These are phyloP conservation scores for Poecilia gillii DNA, from an alignment of 2,797 vertebrate species.

Conservation along the genomic window DNA sequence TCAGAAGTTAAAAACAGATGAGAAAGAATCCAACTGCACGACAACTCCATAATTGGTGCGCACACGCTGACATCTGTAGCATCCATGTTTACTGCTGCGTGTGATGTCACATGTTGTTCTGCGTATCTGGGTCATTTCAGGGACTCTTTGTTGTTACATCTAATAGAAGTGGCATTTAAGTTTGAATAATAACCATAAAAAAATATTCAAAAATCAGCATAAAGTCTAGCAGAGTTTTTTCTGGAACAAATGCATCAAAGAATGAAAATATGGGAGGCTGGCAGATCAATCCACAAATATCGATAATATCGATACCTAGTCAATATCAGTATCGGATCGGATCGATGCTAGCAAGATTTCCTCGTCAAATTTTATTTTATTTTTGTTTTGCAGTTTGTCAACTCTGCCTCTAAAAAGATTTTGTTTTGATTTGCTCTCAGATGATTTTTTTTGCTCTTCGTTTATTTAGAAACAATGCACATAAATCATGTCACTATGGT, in stretches of 20 bases:
- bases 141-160: not conserved
- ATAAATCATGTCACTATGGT: not conserved
- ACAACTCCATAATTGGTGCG: not conserved
- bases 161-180: not conserved
- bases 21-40: not conserved
- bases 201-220: not conserved
- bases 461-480: too few relatives aligned
- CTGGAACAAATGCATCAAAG: not conserved
- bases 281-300: not conserved
- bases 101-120: not conserved
- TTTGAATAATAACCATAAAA: not conserved
- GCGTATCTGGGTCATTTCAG: not conserved
- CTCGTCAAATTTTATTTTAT: not conserved
- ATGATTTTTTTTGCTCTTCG: not conserved
- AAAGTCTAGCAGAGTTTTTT: not conserved
- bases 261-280: not conserved
- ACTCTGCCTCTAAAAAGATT: not conserved
- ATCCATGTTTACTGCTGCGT: not conserved
- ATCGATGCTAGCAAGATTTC: not conserved
- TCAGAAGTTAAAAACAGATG: not conserved
- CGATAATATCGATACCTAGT: not conserved
- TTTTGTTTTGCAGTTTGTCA: not conserved
- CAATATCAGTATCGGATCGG: not conserved
- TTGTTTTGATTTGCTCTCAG: not conserved
- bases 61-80: not conserved